These are phyloP conservation scores for Enteromius argenteus DNA, from an alignment of 2,797 vertebrate species.

Conservation along the genomic window DNA sequence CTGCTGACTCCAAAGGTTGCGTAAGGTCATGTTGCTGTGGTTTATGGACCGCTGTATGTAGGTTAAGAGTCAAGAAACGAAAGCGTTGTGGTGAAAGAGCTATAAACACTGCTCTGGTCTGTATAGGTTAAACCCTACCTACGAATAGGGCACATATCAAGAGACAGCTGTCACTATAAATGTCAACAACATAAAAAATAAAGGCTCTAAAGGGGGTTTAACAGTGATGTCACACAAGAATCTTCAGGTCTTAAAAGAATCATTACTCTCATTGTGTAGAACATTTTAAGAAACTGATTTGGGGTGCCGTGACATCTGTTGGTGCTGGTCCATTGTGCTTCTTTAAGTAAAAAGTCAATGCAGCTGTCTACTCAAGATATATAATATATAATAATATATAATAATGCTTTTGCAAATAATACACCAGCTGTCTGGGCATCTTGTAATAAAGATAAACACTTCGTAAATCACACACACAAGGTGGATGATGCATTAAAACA, in stretches of 20 bases:
- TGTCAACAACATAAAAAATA: not conserved
- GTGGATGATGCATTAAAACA: not conserved
- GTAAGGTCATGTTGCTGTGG: not conserved
- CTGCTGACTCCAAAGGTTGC: not conserved
- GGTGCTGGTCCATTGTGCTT: no score
- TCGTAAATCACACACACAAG: slow-evolving; percentile 2
- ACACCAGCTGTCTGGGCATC: not conserved
- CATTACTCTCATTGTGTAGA: not conserved
- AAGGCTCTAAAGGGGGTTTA: not conserved
- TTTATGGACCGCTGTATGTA: not conserved
- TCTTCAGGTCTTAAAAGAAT: not conserved
- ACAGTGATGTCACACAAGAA: not conserved
- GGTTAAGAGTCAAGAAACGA: not conserved
- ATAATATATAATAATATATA: no score
- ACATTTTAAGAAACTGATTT: not conserved
- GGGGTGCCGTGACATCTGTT: no score
- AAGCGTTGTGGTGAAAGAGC: not conserved
- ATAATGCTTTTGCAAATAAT: slow-evolving; percentile 6
- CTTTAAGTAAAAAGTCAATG: no score
- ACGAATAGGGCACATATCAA: not conserved
- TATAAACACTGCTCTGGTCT: not conserved
- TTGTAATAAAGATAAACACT: not conserved
- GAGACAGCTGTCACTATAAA: not conserved
- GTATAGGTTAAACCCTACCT: not conserved
- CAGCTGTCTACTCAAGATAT: no score